Evolutionary conservation across 2,113 vertebrate genomes (phyloP).

Genomic region (Coregonus clupeaformis): DNA sequence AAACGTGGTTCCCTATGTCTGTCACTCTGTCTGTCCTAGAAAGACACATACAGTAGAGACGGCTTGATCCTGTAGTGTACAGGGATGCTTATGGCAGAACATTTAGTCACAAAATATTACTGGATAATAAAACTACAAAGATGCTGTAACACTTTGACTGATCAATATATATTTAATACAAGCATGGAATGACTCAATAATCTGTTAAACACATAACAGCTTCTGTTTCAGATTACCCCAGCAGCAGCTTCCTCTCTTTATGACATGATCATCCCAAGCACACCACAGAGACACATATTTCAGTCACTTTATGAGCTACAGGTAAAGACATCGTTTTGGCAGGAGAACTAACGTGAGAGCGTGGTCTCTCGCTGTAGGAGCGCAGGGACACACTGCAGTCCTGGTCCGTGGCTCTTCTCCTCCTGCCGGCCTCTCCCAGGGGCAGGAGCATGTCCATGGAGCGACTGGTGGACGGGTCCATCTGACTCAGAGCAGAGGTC

Average conservation of each 20-base stretch:
- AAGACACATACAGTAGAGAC: neutral
- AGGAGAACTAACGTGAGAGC: conserved; percentile 61
- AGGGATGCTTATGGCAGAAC: too few relatives aligned
- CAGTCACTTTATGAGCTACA: too few relatives aligned
- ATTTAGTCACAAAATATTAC: neutral
- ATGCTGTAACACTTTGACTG: neutral
- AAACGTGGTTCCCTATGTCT: conserved; percentile 83
- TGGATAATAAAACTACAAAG: neutral
- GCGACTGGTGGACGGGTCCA: conserved; percentile 85
- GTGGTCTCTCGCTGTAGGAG: conserved; percentile 75
- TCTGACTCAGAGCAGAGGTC: conserved; percentile 83
- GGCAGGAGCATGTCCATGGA: conserved; percentile 89
- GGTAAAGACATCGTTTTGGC: too few relatives aligned
- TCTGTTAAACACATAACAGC: too few relatives aligned
- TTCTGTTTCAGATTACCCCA: too few relatives aligned
- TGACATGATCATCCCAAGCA: too few relatives aligned
- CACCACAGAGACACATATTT: neutral
- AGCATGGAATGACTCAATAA: too few relatives aligned
- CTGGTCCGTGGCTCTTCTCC: conserved; percentile 77
- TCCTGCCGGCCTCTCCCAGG: conserved; percentile 72
- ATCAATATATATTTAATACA: too few relatives aligned
- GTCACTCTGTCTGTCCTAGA: conserved; percentile 81
- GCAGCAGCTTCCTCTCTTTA: too few relatives aligned
- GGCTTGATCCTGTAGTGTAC: neutral
- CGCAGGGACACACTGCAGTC: conserved; percentile 73